Conservation (phyloP, 2,113 vertebrate species). For the Myotis brandtii region DNA sequence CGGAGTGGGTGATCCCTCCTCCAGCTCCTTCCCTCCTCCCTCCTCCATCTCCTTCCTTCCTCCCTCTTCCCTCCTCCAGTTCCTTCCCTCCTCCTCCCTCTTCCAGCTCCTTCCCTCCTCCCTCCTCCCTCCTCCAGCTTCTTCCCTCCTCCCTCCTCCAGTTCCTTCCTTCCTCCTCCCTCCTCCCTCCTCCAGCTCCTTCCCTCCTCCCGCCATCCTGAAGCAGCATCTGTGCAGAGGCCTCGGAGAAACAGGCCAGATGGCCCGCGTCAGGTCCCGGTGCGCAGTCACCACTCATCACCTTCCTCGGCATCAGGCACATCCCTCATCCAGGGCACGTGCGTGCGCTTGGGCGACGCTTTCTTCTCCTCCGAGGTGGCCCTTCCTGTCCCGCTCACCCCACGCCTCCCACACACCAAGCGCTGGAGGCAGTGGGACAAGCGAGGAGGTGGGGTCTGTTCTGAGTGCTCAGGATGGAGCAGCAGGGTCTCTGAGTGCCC, state of each 20-base stretch:
- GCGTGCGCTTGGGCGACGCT: slow-evolving; percentile 7
- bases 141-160: too few relatives aligned
- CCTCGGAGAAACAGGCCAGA: slow-evolving; percentile 57
- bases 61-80: neutral
- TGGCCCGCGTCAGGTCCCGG: slow-evolving; percentile 29
- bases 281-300: neutral
- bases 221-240: slow-evolving; percentile 38
- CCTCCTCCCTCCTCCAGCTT: too few relatives aligned
- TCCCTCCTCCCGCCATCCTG: neutral
- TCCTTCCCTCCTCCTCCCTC: neutral
- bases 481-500: slow-evolving; percentile 57
- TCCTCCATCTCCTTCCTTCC: too few relatives aligned
- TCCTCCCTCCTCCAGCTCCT: too few relatives aligned
- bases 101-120: too few relatives aligned
- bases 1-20: neutral
- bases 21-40: neutral
- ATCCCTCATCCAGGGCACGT: neutral
- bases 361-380: slow-evolving; percentile 50
- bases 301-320: neutral
- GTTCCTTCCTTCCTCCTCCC: too few relatives aligned
- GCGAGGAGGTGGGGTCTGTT: slow-evolving; percentile 38
- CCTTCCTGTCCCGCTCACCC: slow-evolving; percentile 71
- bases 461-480: neutral
- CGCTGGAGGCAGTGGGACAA: neutral
- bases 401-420: slow-evolving; percentile 64